Conservation (phyloP, 1,140 invertebrate genomes). For the Nasonia giraulti region DNA sequence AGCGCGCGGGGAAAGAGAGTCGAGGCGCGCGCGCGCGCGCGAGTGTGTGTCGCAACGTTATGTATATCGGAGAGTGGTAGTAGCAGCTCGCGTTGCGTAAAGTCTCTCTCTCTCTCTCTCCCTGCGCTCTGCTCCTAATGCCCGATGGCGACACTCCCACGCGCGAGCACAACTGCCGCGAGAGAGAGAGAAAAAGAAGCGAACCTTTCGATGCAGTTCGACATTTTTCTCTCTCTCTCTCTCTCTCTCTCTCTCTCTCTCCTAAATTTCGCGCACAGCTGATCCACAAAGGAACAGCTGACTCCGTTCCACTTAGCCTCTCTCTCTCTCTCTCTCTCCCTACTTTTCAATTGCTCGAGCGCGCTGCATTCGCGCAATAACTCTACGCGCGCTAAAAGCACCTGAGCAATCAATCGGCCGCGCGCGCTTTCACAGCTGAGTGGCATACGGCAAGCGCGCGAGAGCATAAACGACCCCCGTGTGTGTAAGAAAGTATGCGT, state of each 20-base stretch:
- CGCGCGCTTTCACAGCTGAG: neutral
- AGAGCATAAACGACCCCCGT: neutral
- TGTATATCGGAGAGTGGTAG: neutral
- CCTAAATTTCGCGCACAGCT: slow-evolving; percentile 30
- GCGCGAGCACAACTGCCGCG: neutral
- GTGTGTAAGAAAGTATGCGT: neutral
- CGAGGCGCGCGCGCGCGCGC: neutral
- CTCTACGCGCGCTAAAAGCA: neutral
- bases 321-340: too few species aligned
- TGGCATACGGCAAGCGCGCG: neutral
- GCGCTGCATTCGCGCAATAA: neutral
- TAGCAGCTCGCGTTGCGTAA: neutral
- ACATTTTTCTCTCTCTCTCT: neutral
- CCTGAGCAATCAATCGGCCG: neutral
- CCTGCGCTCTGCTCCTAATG: slow-evolving; percentile 6
- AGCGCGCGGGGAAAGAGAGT: neutral
- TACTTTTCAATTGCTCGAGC: neutral
- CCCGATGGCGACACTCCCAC: slow-evolving; percentile 5
- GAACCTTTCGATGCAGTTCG: neutral
- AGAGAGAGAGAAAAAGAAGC: neutral
- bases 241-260: neutral
- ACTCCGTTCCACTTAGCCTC: neutral
- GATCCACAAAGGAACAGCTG: slow-evolving; percentile 43
- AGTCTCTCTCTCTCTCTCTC: neutral
- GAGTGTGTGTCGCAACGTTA: neutral